Evolutionary conservation across 92 coral and sea anemone species (phyloP).

Genomic region (Hydrozoanthus gracilis): DNA sequence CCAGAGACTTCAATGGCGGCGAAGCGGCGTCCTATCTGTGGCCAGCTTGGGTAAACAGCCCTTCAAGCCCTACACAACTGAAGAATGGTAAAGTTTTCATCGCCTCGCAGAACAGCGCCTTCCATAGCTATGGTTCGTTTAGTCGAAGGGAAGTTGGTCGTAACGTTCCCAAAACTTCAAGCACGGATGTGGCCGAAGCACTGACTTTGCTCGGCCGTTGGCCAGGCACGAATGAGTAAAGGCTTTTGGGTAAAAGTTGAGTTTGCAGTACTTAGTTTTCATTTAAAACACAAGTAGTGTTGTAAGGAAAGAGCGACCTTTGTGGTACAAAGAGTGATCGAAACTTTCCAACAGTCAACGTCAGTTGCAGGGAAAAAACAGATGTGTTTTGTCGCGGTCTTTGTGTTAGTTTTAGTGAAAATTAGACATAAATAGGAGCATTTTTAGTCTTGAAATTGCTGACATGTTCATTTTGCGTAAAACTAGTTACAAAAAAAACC

Average conservation of each 20-base stretch:
- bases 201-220: constrained; percentile 32
- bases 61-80: background rate
- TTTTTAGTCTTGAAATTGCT: no score
- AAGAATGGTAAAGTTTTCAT: background rate
- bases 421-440: no score
- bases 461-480: no score
- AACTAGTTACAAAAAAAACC: no score
- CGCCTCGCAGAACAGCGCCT: constrained; percentile 42
- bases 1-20: constrained; percentile 24
- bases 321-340: no score
- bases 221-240: background rate
- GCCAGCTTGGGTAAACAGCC: constrained; percentile 28
- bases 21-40: constrained; percentile 19
- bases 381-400: no score
- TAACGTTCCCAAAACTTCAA: background rate
- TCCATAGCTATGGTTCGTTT: constrained; percentile 6
- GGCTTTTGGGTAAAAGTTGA: background rate
- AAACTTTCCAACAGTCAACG: no score
- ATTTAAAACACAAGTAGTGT: background rate
- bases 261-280: background rate
- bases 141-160: background rate
- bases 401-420: no score
- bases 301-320: no score
- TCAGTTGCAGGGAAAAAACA: no score
- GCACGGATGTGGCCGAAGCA: constrained; percentile 24